Percentiles rank a stretch among this genome's conserved stretches.
These are phyloP conservation scores for Nothocercus nigrocapillus DNA, from an alignment of 2,113 vertebrate genomes.

Conservation along the genomic window DNA sequence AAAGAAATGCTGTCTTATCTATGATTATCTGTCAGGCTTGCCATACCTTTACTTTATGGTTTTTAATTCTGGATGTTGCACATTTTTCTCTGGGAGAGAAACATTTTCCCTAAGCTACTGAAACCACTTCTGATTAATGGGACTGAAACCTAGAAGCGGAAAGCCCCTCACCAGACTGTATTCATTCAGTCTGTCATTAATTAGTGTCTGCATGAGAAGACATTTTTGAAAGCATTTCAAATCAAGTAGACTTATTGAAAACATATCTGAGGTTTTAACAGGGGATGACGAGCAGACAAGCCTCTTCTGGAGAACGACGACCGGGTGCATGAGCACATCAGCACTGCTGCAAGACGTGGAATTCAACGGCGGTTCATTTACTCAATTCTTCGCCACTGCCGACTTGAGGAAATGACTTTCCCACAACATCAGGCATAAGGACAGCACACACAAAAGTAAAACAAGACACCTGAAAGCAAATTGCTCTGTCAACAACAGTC, in stretches of 20 bases:
- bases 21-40: background rate
- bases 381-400: background rate
- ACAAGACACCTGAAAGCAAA: slow-evolving; percentile 52
- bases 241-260: slow-evolving; percentile 21
- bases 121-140: background rate
- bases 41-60: background rate
- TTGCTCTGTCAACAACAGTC: slow-evolving; percentile 43
- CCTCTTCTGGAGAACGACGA: slow-evolving; percentile 14
- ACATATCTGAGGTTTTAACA: background rate
- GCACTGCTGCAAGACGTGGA: background rate
- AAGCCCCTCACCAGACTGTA: background rate
- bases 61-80: background rate
- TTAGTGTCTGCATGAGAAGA: background rate
- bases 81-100: background rate
- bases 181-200: background rate
- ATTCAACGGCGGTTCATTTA: slow-evolving; percentile 27
- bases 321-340: background rate
- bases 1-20: background rate
- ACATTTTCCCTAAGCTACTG: background rate
- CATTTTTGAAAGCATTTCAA: background rate
- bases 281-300: background rate
- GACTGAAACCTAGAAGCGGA: slow-evolving; percentile 20
- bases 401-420: background rate
- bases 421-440: slow-evolving; percentile 20
- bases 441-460: slow-evolving; percentile 10